phyloP scores from a whole-genome alignment of 2,113 vertebrate species.

The Nothoprocta pentlandii region DNA sequence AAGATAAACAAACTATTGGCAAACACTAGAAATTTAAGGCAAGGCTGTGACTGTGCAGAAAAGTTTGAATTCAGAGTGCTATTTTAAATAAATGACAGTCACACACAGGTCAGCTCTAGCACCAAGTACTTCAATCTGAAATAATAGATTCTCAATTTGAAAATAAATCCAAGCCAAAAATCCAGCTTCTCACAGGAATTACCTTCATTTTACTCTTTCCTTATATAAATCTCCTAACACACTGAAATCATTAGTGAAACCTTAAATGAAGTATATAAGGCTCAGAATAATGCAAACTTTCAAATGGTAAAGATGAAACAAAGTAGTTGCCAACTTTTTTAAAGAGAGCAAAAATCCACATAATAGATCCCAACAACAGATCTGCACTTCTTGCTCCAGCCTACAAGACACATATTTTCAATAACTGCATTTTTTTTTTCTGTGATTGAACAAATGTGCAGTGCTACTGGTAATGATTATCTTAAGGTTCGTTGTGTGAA shows the following conservation, averaged over 20 bases:
- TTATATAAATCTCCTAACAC: not conserved
- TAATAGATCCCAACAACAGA: not conserved
- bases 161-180: not conserved
- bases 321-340: not conserved
- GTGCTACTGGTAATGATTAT: not conserved
- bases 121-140: not conserved
- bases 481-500: not conserved
- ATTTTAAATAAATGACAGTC: conserved; percentile 44
- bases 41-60: not conserved
- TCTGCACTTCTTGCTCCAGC: not conserved
- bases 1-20: not conserved
- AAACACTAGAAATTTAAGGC: conserved; percentile 1
- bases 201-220: conserved; percentile 29
- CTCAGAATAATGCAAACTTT: not conserved
- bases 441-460: not conserved
- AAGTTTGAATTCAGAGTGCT: not conserved
- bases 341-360: not conserved
- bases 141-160: not conserved
- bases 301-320: not conserved
- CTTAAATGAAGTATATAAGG: not conserved
- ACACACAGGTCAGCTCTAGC: not conserved
- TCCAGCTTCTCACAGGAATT: conserved; percentile 33
- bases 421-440: not conserved
- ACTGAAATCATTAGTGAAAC: conserved; percentile 5
- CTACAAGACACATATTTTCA: not conserved